These are phyloP conservation scores for Mya arenaria DNA, from an alignment of 1,140 invertebrate species.

Conservation along the genomic window DNA sequence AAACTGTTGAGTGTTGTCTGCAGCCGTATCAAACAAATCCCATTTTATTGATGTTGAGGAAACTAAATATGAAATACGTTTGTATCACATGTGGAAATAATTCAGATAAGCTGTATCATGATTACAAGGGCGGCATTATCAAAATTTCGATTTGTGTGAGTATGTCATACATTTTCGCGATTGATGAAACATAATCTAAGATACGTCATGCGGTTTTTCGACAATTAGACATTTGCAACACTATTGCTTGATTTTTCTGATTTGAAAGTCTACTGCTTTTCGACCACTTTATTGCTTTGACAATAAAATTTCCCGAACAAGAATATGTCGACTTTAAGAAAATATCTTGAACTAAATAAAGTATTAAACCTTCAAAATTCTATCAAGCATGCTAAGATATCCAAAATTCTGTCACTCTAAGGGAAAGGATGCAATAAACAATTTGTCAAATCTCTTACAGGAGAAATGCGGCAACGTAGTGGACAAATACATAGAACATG, in stretches of 20 bases:
- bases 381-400: neutral
- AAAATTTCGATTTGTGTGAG: slow-evolving; percentile 27
- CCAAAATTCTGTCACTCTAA: neutral
- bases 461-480: slow-evolving; percentile 87
- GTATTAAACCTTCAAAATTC: too few relatives aligned
- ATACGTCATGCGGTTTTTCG: too few relatives aligned
- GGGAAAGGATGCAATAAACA: neutral
- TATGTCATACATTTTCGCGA: too few relatives aligned
- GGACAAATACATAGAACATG: slow-evolving; percentile 95
- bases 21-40: too few relatives aligned
- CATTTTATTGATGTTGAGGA: too few relatives aligned
- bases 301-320: neutral
- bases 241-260: neutral
- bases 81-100: slow-evolving; percentile 17
- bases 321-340: neutral
- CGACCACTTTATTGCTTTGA: neutral
- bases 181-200: too few relatives aligned
- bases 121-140: slow-evolving; percentile 34
- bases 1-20: too few relatives aligned
- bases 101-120: neutral
- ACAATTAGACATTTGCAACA: too few relatives aligned
- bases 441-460: slow-evolving; percentile 83
- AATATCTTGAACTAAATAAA: neutral
- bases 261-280: neutral
- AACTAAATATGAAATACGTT: slow-evolving; percentile 33